A percentile compares a stretch with the other conserved stretches of the same genome.
phyloP scores from a whole-genome alignment of 2,113 vertebrate species.

The Pitta sordida region DNA sequence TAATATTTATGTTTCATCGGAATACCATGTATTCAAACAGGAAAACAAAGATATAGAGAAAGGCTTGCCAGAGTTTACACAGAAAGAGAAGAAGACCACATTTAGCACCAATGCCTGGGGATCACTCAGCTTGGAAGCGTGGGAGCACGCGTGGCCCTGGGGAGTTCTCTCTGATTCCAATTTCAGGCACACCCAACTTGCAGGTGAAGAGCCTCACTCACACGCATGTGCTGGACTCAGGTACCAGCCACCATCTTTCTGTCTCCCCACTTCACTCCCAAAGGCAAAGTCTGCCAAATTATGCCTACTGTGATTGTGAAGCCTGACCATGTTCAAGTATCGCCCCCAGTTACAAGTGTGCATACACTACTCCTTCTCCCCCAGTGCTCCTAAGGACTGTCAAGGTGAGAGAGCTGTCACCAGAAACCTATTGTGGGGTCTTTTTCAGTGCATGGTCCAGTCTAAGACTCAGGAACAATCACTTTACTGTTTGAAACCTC shows the following conservation, averaged over 20 bases:
- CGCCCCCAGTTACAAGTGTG: not conserved
- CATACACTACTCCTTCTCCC: not conserved
- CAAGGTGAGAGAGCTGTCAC: not conserved
- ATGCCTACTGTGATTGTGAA: not conserved
- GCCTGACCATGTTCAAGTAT: not conserved
- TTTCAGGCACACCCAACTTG: not conserved
- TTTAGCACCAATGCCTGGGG: not conserved
- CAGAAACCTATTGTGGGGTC: not conserved
- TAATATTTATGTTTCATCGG: conserved; percentile 28
- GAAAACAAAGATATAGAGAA: conserved; percentile 24
- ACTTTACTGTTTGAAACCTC: conserved; percentile 47
- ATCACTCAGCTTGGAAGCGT: not conserved
- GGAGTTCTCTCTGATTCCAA: not conserved
- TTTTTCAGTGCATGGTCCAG: not conserved
- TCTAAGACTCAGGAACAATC: not conserved
- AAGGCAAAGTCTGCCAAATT: not conserved
- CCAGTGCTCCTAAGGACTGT: not conserved
- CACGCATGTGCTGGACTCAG: rapidly evolving
- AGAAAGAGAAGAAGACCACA: not conserved
- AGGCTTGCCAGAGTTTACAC: not conserved
- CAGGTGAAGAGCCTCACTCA: not conserved
- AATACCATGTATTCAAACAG: not conserved
- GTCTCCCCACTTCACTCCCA: not conserved
- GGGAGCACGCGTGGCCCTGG: rapidly evolving
- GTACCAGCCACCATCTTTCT: not conserved